Evolutionary conservation across 2,113 vertebrate genomes (phyloP).

Genomic region (Podocnemis expansa): DNA sequence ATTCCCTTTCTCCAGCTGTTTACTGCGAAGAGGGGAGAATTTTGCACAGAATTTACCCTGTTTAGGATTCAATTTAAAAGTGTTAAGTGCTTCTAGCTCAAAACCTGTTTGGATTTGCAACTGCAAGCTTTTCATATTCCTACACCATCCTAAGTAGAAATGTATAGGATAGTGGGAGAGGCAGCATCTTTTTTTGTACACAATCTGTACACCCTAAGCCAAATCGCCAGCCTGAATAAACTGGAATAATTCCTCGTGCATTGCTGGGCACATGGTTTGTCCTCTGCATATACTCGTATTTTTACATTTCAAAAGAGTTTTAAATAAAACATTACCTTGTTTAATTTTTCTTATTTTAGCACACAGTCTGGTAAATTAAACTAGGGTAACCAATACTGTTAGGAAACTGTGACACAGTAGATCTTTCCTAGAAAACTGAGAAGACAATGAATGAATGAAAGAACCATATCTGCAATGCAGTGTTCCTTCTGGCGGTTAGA

Average conservation of each 20-base stretch:
- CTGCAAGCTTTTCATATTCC: slow-evolving; percentile 47
- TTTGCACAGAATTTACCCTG: too few relatives aligned
- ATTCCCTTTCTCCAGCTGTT: not conserved
- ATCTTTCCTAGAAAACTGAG: slow-evolving; percentile 47
- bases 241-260: slow-evolving; percentile 15
- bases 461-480: slow-evolving; percentile 33
- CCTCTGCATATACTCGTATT: not conserved
- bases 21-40: not conserved
- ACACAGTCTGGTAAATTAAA: slow-evolving; percentile 42
- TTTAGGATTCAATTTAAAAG: not conserved
- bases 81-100: not conserved
- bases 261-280: not conserved
- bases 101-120: slow-evolving; percentile 40
- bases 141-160: slow-evolving; percentile 22
- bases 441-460: not conserved
- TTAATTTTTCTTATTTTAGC: not conserved
- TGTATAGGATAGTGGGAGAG: slow-evolving; percentile 28
- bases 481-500: not conserved
- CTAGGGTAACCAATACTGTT: slow-evolving; percentile 53
- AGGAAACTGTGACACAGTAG: slow-evolving; percentile 28
- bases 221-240: slow-evolving; percentile 46
- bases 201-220: slow-evolving; percentile 36
- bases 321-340: not conserved
- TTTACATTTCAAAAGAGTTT: slow-evolving; percentile 35
- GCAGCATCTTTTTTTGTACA: not conserved